Evolutionary conservation across 2,797 vertebrate species (phyloP).

Genomic region (Melanotaenia pygmaea): DNA sequence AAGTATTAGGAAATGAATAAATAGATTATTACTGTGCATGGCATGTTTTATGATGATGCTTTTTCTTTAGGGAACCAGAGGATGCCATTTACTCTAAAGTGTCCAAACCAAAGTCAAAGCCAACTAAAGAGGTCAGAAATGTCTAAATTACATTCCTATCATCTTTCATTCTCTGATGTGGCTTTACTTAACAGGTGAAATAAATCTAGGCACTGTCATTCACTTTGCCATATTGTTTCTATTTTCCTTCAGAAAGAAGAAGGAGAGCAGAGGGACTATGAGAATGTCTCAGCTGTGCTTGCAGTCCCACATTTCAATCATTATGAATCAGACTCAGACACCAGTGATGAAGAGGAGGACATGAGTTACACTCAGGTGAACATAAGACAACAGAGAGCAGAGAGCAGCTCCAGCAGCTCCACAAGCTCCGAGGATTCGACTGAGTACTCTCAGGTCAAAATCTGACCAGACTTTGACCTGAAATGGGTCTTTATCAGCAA

Average conservation of each 20-base stretch:
- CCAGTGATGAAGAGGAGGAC: conserved; percentile 59
- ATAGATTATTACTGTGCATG: background rate
- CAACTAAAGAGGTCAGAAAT: conserved; percentile 41
- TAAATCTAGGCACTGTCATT: background rate
- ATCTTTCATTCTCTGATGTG: background rate
- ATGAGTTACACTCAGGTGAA: conserved; percentile 55
- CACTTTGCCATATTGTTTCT: background rate
- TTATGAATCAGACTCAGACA: conserved; percentile 51
- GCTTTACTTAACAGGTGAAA: background rate
- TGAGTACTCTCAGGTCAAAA: conserved; percentile 55
- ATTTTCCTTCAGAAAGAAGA: conserved; percentile 15
- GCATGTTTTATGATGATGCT: background rate
- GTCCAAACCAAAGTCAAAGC: conserved; percentile 4
- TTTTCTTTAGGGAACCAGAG: conserved; percentile 25
- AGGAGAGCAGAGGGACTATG: conserved; percentile 29
- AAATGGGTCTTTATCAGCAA: background rate
- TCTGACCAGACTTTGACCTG: conserved; percentile 23
- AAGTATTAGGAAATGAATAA: background rate
- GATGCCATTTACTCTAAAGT: conserved; percentile 44
- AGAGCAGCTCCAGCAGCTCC: conserved; percentile 18
- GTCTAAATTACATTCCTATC: background rate
- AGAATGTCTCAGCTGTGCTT: conserved; percentile 13
- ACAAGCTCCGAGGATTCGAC: conserved; percentile 40
- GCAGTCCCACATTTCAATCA: background rate
- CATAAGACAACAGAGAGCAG: conserved; percentile 20